These are phyloP conservation scores for Conopomorpha cramerella DNA, from an alignment of 1,140 invertebrate species.

Conservation along the genomic window DNA sequence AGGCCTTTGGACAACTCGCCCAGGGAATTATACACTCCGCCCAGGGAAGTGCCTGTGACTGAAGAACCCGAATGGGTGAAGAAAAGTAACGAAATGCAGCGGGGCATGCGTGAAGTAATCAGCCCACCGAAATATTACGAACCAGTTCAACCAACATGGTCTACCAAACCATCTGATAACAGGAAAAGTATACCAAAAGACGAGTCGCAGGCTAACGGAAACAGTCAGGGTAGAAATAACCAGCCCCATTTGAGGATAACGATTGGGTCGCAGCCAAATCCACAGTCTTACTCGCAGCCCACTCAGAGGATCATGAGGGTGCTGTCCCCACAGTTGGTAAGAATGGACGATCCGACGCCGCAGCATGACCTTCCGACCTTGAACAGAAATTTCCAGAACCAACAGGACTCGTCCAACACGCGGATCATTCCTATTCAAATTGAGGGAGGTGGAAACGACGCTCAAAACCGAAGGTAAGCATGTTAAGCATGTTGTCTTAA, in stretches of 20 bases:
- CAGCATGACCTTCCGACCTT: conserved; percentile 37
- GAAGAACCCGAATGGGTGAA: conserved; percentile 44
- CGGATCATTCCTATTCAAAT: conserved; percentile 61
- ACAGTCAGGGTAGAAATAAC: conserved; percentile 22
- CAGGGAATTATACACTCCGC: conserved; percentile 38
- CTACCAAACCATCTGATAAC: conserved; percentile 44
- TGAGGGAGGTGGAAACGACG: conserved; percentile 42
- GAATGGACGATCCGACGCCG: conserved; percentile 31
- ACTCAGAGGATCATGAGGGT: conserved; percentile 55
- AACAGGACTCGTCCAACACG: conserved; percentile 43
- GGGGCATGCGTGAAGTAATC: conserved; percentile 27
- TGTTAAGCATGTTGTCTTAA: no score
- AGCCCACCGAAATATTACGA: conserved; percentile 48
- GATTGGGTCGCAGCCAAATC: conserved; percentile 41
- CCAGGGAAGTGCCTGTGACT: conserved; percentile 33
- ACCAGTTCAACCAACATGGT: conserved; percentile 41
- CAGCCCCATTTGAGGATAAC: conserved; percentile 52
- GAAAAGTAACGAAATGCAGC: conserved; percentile 45
- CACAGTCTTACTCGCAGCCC: conserved; percentile 35
- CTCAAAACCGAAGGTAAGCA: conserved; percentile 43
- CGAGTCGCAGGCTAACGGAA: conserved; percentile 23
- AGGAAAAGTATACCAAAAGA: conserved; percentile 44
- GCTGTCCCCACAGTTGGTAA: conserved; percentile 47
- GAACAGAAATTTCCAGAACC: conserved; percentile 27
- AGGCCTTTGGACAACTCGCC: conserved; percentile 36